Evolutionary conservation across 2,113 vertebrate genomes (phyloP).

Genomic region (Martes martes): DNA sequence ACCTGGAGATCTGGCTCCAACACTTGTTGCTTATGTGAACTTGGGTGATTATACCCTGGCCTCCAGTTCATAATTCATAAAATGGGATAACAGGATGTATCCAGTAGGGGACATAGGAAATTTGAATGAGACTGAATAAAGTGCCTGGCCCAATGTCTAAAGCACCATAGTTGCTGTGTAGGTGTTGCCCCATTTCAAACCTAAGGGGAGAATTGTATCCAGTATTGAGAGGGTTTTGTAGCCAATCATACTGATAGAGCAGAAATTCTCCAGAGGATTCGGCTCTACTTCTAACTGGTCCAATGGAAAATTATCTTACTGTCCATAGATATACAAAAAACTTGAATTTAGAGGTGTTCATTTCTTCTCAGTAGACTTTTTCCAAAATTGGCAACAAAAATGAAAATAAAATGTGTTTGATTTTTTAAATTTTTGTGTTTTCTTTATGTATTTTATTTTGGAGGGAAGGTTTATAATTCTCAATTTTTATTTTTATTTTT

Average conservation of each 20-base stretch:
- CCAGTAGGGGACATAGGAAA: not conserved
- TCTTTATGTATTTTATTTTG: not conserved
- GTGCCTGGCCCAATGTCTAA: not conserved
- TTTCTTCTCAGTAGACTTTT: not conserved
- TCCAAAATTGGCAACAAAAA: not conserved
- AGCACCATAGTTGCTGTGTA: accelerated
- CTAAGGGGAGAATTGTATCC: not conserved
- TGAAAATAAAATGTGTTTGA: not conserved
- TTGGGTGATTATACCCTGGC: not conserved
- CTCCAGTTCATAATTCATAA: not conserved
- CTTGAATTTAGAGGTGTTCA: not conserved
- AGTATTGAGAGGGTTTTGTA: not conserved
- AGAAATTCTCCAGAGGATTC: no score
- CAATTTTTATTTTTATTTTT: no score
- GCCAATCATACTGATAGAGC: not conserved
- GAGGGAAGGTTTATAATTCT: no score
- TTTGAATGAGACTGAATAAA: not conserved
- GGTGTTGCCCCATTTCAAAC: not conserved
- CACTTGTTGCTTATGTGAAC: not conserved
- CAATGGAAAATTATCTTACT: not conserved
- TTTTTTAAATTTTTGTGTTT: not conserved
- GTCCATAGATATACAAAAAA: no score
- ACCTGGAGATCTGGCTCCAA: not conserved
- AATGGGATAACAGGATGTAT: not conserved
- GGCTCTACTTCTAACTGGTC: not conserved